Base-by-base conservation (phyloP, 2,888 invertebrate genomes). In the Acrobasis repandana region DNA sequence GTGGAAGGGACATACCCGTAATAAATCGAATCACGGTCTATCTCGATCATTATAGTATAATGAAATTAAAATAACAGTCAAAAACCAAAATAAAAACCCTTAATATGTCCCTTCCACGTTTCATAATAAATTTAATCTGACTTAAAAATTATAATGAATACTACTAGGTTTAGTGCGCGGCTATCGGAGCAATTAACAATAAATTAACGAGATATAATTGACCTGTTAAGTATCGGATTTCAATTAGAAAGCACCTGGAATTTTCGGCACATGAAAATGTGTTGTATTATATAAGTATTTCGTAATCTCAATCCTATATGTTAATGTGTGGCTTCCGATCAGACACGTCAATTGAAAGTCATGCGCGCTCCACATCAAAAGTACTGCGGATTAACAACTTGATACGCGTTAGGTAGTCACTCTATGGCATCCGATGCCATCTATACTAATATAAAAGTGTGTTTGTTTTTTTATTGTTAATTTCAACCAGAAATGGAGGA, bases 241-340 rank as follows among this genome's bases (percentile, higher is more conserved):
- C 71, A 78, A 81, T 79, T 88, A 86, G 88, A 89, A 89, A 89
- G 88, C 75, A 68, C 67, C 77, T 77, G 76, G 72, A 73, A 14
- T 75, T 80, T 82, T 80, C 72, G 79, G 75, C 76, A 75, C 84
- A 88, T 85, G 78, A 82, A 85, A 65, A 85, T 72, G 79, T 82
- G 83, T 86, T 82, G 77, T 51, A 67, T 85, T 85, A 77, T 80
- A 81, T 78, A 86, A 88, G 74, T 63, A 79, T 89, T 89, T 80
- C 82, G 78, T 87, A 89, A 90, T 75, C 65, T 62, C 75, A 73
- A 77, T 84, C 80, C 80, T 80, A 83, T 82, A 83, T 83, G 85
- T 78, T 85, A 85, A 86, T 83, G 75, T 74, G 73, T 78, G 73
- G 76, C 88, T 90, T 90, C 90, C 90, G 88, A 90, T 83, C 79